phyloP scores from a whole-genome alignment of 2,797 vertebrate species.

The Syndactyla subalaris region DNA sequence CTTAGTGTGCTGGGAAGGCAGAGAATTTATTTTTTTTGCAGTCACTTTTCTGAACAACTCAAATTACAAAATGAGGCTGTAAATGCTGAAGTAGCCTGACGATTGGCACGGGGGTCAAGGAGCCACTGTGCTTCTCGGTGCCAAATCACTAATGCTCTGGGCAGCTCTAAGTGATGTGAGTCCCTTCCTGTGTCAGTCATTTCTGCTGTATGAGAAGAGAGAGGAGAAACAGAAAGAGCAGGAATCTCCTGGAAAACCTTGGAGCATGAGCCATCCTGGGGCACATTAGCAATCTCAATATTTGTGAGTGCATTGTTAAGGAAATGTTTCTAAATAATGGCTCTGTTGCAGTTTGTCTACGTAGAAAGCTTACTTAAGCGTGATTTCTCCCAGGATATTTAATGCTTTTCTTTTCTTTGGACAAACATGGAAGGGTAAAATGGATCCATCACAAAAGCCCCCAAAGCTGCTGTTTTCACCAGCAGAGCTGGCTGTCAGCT shows the following conservation, averaged over 20 bases:
- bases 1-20: neutral
- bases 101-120: neutral
- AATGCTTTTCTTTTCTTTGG: neutral
- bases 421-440: slow-evolving; percentile 20
- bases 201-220: neutral
- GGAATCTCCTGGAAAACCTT: neutral
- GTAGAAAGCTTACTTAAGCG: neutral
- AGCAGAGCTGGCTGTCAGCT: slow-evolving; percentile 60
- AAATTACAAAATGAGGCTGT: neutral
- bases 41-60: neutral
- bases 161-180: neutral
- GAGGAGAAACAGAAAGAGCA: neutral
- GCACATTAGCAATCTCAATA: neutral
- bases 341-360: neutral
- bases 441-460: slow-evolving; percentile 45
- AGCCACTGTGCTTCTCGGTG: neutral
- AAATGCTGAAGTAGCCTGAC: neutral
- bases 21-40: neutral
- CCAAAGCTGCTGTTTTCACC: slow-evolving; percentile 46
- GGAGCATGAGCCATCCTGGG: neutral
- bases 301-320: slow-evolving; percentile 8
- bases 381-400: neutral
- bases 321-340: neutral
- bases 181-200: neutral
- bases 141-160: neutral